Evolutionary conservation across 2,888 invertebrate genomes (phyloP), one percentile per base, ranked within the genome.

Genomic region (Dendrolimus pini): DNA sequence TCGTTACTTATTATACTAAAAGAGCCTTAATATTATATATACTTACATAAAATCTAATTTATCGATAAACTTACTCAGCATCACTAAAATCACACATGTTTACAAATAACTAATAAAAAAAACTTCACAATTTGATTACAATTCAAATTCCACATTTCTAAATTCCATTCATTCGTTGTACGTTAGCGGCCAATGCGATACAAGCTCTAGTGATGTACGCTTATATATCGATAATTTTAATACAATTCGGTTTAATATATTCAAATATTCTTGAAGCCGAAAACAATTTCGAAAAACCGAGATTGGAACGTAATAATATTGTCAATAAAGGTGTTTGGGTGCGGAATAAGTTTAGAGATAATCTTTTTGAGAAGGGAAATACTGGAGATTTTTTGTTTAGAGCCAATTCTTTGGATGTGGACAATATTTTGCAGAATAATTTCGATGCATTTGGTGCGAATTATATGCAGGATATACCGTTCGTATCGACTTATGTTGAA

Each of bases 311-410:
- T n/a, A 85, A 80, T 57, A 89, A 82, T 54, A 67, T 84, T 0
- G 64, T 89, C 0, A 89, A 85, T 55, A 87, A 85, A 65, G 82
- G 85, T 0, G 64, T 85, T 0, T 89, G 88, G 89, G 60, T 79
- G 0, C 69, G 72, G 0, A 73, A 66, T 59, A 71, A 70, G 2
- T 54, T 60, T 0, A 63, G 65, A 0, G 67, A 72, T 0, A 71
- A 69, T 14, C 12, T 67, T 0, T 63, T 61, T 0, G 74, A 73
- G 0, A 77, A 70, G 10, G 57, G 64, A 0, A 69, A 59, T 0
- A 18, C 62, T 0, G 79, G 79, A 0, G 71, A 79, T 1, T 86
- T 82, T 54, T 74, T 88, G 41, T 89, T 88, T 57, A 66, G 78
- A 18, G 65, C 78, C 0, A 80, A 75, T 54, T 82, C 84, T 0